Percentiles rank a stretch among this genome's conserved stretches.
These are phyloP conservation scores for Sericinus montela DNA, from an alignment of 2,888 invertebrate species.

Conservation along the genomic window DNA sequence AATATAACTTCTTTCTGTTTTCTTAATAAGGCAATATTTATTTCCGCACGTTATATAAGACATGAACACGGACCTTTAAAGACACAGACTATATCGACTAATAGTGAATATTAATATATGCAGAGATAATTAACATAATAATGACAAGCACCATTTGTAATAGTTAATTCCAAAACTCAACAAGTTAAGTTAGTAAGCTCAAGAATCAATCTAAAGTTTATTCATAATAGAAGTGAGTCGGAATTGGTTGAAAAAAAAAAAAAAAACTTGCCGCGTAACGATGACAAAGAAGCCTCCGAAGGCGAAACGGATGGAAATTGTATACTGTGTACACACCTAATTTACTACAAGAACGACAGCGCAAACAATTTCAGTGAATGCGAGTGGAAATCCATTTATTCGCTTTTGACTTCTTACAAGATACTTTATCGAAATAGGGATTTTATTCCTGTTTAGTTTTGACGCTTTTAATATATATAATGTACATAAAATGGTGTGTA, in stretches of 20 bases:
- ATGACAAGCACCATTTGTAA: too few relatives aligned
- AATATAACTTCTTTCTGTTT: too few relatives aligned
- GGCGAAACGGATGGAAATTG: conserved; percentile 3
- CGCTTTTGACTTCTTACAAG: conserved; percentile 10
- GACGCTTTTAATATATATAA: background rate
- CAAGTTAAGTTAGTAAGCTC: background rate
- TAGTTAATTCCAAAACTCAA: too few relatives aligned
- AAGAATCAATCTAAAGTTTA: background rate
- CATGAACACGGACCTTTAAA: too few relatives aligned
- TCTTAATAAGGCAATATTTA: too few relatives aligned
- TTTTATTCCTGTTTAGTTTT: conserved; percentile 1
- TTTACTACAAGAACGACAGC: conserved; percentile 8
- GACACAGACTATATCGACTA: too few relatives aligned
- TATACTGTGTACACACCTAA: conserved; percentile 12
- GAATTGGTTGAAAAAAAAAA: background rate
- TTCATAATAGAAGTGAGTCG: background rate
- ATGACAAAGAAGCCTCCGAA: conserved; percentile 1
- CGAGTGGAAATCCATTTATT: conserved; percentile 9
- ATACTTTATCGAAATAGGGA: conserved; percentile 9
- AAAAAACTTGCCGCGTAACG: background rate
- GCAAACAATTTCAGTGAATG: conserved; percentile 9
- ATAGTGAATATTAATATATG: too few relatives aligned
- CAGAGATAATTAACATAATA: too few relatives aligned
- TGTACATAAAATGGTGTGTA: too few relatives aligned
- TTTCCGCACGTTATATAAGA: too few relatives aligned